Evolutionary conservation across 2,113 vertebrate species (phyloP).

Genomic region (Mobula birostris): DNA sequence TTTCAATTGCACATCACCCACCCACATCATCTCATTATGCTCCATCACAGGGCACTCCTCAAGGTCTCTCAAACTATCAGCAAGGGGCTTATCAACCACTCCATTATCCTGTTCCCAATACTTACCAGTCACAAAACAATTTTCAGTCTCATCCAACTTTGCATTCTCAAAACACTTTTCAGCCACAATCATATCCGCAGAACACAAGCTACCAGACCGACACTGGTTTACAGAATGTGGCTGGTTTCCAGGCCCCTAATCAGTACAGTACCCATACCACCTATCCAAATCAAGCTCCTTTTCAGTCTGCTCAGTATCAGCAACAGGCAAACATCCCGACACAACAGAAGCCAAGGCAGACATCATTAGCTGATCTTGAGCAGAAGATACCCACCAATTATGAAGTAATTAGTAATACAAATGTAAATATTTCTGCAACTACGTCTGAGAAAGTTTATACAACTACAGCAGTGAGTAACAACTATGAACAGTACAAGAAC

Average conservation of each 20-base stretch:
- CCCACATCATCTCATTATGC: conserved; percentile 70
- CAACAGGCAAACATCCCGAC: conserved; percentile 64
- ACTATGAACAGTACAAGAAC: conserved; percentile 74
- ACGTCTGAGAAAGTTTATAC: conserved; percentile 67
- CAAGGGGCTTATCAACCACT: conserved; percentile 75
- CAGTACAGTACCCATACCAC: conserved; percentile 68
- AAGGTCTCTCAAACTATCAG: conserved; percentile 64
- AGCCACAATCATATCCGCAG: conserved; percentile 64
- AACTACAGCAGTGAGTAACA: conserved; percentile 49
- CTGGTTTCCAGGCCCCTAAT: conserved; percentile 68
- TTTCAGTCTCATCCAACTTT: conserved; percentile 74
- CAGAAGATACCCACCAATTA: conserved; percentile 94
- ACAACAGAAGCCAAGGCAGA: conserved; percentile 80
- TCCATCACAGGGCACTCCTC: conserved; percentile 59
- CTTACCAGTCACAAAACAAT: conserved; percentile 70
- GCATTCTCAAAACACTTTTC: conserved; percentile 66
- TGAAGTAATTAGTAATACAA: conserved; percentile 75
- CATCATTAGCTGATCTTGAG: conserved; percentile 85
- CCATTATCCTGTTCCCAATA: conserved; percentile 68
- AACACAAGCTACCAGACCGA: conserved; percentile 71
- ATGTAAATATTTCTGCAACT: conserved; percentile 69
- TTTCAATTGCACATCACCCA: conserved; percentile 59
- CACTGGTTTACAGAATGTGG: conserved; percentile 64
- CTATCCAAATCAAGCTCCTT: conserved; percentile 59
- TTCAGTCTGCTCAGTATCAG: conserved; percentile 65